Conservation (phyloP, 2,113 vertebrate species). For the Peromyscus californicus region DNA sequence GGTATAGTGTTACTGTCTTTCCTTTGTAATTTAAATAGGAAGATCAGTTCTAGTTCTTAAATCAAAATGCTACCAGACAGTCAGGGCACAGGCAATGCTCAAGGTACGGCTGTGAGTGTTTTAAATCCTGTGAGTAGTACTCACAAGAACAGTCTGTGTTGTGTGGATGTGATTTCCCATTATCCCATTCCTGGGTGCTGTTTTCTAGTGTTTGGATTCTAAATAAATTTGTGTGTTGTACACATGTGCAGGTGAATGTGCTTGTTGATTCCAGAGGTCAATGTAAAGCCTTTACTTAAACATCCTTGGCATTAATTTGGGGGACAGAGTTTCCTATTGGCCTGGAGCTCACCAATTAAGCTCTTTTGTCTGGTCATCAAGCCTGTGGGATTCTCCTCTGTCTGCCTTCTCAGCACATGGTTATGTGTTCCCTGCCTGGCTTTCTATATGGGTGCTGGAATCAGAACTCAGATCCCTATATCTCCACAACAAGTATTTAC, state of each 20-base stretch:
- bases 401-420: no score
- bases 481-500: no score
- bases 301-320: not conserved
- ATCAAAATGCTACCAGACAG: not conserved
- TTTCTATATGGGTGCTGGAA: not conserved
- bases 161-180: fast-evolving
- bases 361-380: not conserved
- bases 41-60: not conserved
- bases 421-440: no score
- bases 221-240: not conserved
- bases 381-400: no score
- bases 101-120: fast-evolving
- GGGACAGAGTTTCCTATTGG: not conserved
- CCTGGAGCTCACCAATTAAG: not conserved
- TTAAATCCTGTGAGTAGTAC: not conserved
- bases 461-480: not conserved
- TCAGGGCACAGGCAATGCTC: not conserved
- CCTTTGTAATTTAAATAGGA: not conserved
- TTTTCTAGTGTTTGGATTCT: not conserved
- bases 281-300: no score
- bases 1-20: not conserved
- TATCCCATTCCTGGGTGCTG: not conserved
- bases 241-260: not conserved
- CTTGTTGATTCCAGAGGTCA: not conserved
- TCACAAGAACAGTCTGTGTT: not conserved